Percentiles rank a stretch among this genome's conserved stretches.
Evolutionary conservation across 2,797 vertebrate species (phyloP).

Genomic region (Gouania willdenowi): DNA sequence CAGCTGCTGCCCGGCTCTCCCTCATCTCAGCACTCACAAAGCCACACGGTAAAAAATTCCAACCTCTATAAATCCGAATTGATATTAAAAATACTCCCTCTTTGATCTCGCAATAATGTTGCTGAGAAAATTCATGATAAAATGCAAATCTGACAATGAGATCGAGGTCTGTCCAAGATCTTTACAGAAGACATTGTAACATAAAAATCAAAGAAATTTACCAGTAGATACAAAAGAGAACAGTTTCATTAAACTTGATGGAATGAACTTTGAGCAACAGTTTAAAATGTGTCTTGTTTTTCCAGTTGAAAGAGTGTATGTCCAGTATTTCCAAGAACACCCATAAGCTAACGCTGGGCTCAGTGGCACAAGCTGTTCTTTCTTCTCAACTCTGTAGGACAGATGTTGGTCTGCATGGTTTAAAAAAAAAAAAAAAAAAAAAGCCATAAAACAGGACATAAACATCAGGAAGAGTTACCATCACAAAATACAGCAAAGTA

Average conservation of each 20-base stretch:
- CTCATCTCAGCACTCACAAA: constrained; percentile 26
- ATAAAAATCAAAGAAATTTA: neutral
- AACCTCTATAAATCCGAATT: constrained; percentile 18
- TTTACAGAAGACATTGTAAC: neutral
- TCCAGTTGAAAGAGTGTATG: neutral
- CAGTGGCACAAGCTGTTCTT: neutral
- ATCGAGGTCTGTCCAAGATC: neutral
- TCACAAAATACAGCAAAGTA: neutral
- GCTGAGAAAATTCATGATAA: neutral
- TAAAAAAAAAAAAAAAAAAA: constrained; percentile 1
- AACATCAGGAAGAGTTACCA: constrained; percentile 2
- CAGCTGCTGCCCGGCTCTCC: constrained; percentile 18
- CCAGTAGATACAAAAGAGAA: neutral
- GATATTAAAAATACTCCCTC: constrained; percentile 9
- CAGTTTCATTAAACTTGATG: constrained; percentile 2
- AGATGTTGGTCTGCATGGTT: neutral
- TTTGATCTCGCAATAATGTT: constrained; percentile 7
- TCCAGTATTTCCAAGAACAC: neutral
- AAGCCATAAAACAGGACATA: constrained; percentile 13
- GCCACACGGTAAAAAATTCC: constrained; percentile 26
- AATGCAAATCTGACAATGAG: neutral
- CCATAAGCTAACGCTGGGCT: neutral
- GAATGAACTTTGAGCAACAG: constrained; percentile 2
- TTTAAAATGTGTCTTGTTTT: neutral
- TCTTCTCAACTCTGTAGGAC: neutral